A percentile compares a stretch with the other conserved stretches of the same genome.
Conservation (phyloP, 2,888 invertebrate species). For the Syrphus vitripennis region DNA sequence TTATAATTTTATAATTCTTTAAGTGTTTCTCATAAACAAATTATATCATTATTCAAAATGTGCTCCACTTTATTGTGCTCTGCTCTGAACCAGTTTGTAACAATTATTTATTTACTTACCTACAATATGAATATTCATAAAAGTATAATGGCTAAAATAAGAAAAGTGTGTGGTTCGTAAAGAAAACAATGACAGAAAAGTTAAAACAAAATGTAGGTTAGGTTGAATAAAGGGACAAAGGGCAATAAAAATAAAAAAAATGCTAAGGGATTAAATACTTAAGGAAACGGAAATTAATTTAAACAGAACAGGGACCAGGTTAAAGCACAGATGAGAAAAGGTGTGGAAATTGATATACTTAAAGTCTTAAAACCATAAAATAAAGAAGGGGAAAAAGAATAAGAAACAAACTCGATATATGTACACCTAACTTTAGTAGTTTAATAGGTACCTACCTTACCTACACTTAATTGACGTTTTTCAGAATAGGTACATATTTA, state of each 20-base stretch:
- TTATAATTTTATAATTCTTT: not conserved
- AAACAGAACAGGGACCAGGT: not conserved
- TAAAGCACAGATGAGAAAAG: not conserved
- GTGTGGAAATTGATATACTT: not conserved
- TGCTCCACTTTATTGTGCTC: not conserved
- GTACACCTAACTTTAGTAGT: not conserved
- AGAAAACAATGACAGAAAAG: no score
- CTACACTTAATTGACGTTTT: not conserved
- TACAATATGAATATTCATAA: not conserved
- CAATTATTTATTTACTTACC: not conserved
- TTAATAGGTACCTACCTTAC: not conserved
- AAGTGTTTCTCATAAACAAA: not conserved
- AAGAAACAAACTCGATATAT: not conserved
- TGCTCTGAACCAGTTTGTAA: not conserved
- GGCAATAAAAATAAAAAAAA: not conserved
- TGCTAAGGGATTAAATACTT: not conserved
- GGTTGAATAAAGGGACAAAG: not conserved
- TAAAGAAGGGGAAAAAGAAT: no score
- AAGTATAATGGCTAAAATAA: no score
- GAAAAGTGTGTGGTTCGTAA: no score
- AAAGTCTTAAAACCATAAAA: not conserved
- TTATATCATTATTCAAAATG: not conserved
- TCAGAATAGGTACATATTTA: not conserved
- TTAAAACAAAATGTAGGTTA: not conserved
- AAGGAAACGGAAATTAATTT: not conserved